A percentile compares a stretch with the other conserved stretches of the same genome.
phyloP scores from a whole-genome alignment of 2,113 vertebrate species.

The Nothoprocta pentlandii region DNA sequence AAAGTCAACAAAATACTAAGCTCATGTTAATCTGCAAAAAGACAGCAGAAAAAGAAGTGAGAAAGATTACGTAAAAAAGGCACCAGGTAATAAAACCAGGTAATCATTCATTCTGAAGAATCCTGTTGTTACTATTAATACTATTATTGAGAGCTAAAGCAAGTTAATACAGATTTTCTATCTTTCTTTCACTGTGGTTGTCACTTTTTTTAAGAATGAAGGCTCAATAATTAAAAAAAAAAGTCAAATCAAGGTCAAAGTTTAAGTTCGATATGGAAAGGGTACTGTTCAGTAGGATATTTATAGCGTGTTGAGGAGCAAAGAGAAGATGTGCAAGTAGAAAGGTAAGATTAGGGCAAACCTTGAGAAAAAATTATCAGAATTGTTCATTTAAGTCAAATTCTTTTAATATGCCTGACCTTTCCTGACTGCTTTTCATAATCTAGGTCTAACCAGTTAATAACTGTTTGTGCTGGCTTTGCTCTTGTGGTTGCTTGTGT shows the following conservation, averaged over 20 bases:
- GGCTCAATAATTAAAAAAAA: slow-evolving; percentile 13
- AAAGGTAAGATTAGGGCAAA: background rate
- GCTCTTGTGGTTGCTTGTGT: background rate
- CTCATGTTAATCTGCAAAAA: background rate
- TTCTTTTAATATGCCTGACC: background rate
- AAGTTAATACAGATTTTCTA: background rate
- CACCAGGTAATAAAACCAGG: background rate
- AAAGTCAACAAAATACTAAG: background rate
- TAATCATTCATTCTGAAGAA: background rate
- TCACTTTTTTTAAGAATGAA: background rate
- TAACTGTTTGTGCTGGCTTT: background rate
- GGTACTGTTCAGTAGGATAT: background rate
- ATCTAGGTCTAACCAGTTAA: background rate
- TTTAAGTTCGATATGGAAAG: background rate
- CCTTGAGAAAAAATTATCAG: background rate
- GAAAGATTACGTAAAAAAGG: background rate
- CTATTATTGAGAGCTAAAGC: background rate
- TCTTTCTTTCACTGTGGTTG: background rate
- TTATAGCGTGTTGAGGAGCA: background rate
- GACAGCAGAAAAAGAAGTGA: background rate
- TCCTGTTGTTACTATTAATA: background rate
- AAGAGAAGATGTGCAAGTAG: background rate
- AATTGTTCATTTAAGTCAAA: background rate
- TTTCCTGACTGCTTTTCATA: background rate
- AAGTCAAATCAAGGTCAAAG: background rate